These are phyloP conservation scores for Nothoprocta perdicaria DNA, from an alignment of 2,113 vertebrate genomes.

Conservation along the genomic window DNA sequence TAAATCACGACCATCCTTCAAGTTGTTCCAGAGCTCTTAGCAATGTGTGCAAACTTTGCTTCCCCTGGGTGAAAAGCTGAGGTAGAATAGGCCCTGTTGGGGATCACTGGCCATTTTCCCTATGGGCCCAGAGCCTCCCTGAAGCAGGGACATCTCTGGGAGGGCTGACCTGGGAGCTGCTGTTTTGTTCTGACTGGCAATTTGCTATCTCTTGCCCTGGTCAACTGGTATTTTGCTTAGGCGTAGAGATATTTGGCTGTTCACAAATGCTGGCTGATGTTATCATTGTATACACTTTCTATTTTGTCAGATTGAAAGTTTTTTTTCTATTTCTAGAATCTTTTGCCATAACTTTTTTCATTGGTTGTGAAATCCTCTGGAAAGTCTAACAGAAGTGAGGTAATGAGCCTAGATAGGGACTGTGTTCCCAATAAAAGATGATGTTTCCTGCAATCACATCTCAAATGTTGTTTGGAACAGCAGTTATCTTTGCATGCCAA, in stretches of 20 bases:
- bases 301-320: background rate
- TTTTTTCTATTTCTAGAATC: background rate
- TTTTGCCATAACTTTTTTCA: background rate
- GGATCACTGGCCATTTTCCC: background rate
- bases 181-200: background rate
- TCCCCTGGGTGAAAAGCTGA: background rate
- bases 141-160: rapidly evolving
- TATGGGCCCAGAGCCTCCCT: background rate
- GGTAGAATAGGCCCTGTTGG: background rate
- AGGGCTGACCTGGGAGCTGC: background rate
- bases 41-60: background rate
- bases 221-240: background rate
- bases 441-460: background rate
- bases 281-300: background rate
- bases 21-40: background rate
- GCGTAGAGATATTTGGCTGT: no score
- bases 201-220: background rate
- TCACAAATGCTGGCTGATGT: background rate
- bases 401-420: conserved; percentile 16
- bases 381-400: background rate
- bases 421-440: background rate
- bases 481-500: background rate
- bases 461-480: conserved; percentile 22
- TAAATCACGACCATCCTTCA: background rate
- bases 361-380: conserved; percentile 47